Evolutionary conservation across 2,113 vertebrate genomes (phyloP).

Genomic region (Prionailurus bengalensis): DNA sequence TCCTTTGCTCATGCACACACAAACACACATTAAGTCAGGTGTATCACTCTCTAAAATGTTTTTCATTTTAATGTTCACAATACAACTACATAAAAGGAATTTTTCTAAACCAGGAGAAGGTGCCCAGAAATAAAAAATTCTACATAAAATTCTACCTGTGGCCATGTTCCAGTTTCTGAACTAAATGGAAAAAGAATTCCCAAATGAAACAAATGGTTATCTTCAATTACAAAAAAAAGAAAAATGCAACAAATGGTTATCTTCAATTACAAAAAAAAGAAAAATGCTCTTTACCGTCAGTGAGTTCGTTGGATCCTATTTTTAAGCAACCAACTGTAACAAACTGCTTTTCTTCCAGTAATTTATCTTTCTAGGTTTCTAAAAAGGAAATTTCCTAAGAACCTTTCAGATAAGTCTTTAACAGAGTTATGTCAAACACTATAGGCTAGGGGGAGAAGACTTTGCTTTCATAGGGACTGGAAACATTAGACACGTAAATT

Average conservation of each 20-base stretch:
- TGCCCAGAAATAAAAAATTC: not conserved
- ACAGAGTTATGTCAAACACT: constrained; percentile 27
- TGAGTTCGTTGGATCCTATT: not conserved
- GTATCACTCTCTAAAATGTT: not conserved
- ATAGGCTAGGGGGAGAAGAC: not conserved
- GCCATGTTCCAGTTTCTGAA: not conserved
- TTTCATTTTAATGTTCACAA: not conserved
- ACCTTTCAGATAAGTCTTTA: not conserved
- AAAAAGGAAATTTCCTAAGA: constrained; percentile 11
- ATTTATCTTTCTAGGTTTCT: constrained; percentile 16
- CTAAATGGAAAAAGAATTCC: constrained; percentile 17
- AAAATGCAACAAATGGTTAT: not conserved
- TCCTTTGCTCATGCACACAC: not conserved
- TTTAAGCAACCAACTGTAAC: not conserved
- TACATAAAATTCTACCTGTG: not conserved
- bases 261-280: not conserved
- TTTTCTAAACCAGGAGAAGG: not conserved
- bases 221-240: not conserved
- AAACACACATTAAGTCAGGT: not conserved
- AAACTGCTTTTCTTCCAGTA: constrained; percentile 8
- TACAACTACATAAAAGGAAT: constrained; percentile 22
- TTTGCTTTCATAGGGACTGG: not conserved
- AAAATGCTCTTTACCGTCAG: not conserved
- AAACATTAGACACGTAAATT: not conserved
- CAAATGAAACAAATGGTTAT: constrained; percentile 8